Evolutionary conservation across 2,797 vertebrate species (phyloP), one percentile per base, ranked within the genome.

Genomic region (Phrynocephalus forsythii): DNA sequence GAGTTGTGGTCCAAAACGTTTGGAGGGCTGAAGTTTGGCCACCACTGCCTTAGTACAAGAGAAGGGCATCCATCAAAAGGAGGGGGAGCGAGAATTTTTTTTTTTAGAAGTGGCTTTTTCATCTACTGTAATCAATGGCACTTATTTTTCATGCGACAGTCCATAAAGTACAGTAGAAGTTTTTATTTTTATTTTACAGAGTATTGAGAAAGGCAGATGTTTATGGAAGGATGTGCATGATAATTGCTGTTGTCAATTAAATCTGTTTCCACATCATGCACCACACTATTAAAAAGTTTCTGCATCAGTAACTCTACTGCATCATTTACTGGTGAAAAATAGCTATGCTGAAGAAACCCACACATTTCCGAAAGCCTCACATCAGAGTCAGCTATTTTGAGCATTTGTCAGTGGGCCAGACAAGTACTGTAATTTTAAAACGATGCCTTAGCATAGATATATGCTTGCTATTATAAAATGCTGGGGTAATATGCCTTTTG

Each of bases 361-460:
- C 87, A 82, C 83, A 88, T 85, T 68, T 88, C 83, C 68, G 30
- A 85, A 88, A 88, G 79, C 83, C 16, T 84, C 60, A 48, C 83
- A 88, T 85, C 87, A 88, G 71, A 85, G 83, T 77, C 83, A 82
- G 83, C 83, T 88, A 88, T 88, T 88, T 85, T 85, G 48, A 82
- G 87, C 83, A 85, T 82, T 88, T 85, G 87, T 88, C 87, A 69
- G 83, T 77, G 71, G 72, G 79, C 83, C 87, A 88, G 85, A 82
- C 44, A n/a, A 69, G 48, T 71, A 44, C 38, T 44, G 5, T 44
- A 44, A 56, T 11, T 44, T 82, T 85, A 20, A 85, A 88, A 30
- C 13, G 71, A 75, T 69, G 87, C 69, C 69, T 85, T 67, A 67
- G 44, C 60, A 75, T 16, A 84, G 77, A 84, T 75, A 56, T 56